phyloP scores from a whole-genome alignment of 2,113 vertebrate species.

The Thryonomys swinderianus region DNA sequence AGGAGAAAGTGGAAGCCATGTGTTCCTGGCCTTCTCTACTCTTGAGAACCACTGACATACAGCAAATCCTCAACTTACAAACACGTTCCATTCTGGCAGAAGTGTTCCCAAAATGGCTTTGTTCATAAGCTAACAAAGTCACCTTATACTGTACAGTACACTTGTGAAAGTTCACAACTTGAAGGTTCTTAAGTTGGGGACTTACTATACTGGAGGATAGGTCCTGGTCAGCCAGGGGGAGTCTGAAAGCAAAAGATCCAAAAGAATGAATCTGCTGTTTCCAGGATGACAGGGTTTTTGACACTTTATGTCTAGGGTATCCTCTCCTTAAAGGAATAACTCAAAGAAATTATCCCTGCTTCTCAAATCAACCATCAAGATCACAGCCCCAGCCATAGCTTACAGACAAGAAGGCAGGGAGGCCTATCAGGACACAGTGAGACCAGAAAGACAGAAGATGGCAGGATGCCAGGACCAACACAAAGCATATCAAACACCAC shows the following conservation, averaged over 20 bases:
- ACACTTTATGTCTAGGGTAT: not conserved
- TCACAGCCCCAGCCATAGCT: not conserved
- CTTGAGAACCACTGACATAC: not conserved
- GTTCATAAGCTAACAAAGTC: not conserved
- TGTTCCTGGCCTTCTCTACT: not conserved
- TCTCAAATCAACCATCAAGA: not conserved
- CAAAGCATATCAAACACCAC: not conserved
- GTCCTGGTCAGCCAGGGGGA: not conserved
- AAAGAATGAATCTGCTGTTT: not conserved
- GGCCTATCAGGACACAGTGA: not conserved
- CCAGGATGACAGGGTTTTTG: not conserved
- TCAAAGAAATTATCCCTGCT: not conserved
- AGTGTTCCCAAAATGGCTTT: not conserved
- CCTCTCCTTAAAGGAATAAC: not conserved
- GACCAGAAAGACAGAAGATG: not conserved
- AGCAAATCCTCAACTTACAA: not conserved
- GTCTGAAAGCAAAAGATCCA: not conserved
- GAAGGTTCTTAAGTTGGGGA: not conserved
- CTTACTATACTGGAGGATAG: not conserved
- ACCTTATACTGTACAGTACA: not conserved
- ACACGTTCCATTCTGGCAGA: not conserved
- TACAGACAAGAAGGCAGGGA: not conserved
- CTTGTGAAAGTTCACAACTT: not conserved
- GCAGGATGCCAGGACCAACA: rapidly evolving
- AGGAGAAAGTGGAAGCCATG: not conserved